Base-by-base conservation (phyloP, 2,797 vertebrate genomes). In the Hippopotamyrus pictus region DNA sequence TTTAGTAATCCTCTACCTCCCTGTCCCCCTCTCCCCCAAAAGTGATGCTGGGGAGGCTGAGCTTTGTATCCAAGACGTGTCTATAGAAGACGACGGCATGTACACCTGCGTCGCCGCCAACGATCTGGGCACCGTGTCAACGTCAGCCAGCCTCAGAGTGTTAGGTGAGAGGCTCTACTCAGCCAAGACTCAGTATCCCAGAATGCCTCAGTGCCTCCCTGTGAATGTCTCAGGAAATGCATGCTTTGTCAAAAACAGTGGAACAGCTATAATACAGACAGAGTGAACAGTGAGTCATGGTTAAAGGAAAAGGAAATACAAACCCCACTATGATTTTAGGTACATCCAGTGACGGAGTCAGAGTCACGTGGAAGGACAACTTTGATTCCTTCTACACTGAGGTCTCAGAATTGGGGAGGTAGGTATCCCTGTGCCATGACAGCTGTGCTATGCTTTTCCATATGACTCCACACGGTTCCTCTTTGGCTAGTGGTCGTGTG, bases 361-460 rank as follows among this genome's bases (percentile, higher is more conserved):
- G 97, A 94, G 97, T 99, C 94, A 97, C 96, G 96, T 99, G 98
- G 98, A 99, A 98, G 91, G 98, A 99, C 94, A 97, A 97, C 96
- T 99, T 99, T 93, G 98, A 99, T 91, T 95, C 97, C 94, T 96
- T 97, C 94, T 99, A 97, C 95, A 95, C 94, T 7, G 98, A 99
- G 94, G 97, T 99, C 94, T 97, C 97, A 89, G 98, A 99, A 94
- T 96, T 99, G 91, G 98, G 98, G 95, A 98, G 98, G 98, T 99
- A 94, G 0, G 90, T 7, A 41, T 85, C 44, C 9, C 82, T 50
- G 2, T 2, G 6, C 17, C 22, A 5, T 84, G 46, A 51, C 46
- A 11, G 22, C 22, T 51, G 46, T 12, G 37, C 73, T 79, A 1
- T 41, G 73, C 73, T 33, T 33, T 69, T 37, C 65, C 73, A 79